Base-by-base conservation (phyloP, 2,888 invertebrate species). In the Boloria euphrosyne region DNA sequence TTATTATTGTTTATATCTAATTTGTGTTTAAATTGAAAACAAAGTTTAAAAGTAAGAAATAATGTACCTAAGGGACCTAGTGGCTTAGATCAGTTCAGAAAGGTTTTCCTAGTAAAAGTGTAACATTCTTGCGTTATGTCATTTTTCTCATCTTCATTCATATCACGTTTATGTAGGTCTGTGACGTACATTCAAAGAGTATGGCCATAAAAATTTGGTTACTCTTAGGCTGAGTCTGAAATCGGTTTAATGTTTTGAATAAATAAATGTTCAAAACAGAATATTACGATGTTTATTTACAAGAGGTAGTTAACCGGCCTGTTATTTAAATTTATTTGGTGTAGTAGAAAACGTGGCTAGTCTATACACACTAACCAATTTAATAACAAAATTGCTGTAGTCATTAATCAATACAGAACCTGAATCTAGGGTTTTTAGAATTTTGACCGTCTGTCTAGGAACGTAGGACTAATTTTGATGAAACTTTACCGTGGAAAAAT, bases 181-280 rank as follows among this genome's bases (percentile, higher is more conserved):
- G 49, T 66, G 60, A 60, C 50, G 60, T 57, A 62, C 63, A 64
- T 55, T 67, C 52, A 31, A 63, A 62, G 62, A 55, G 57, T 65
- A 65, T 31, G 46, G 64, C 58, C 55, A 61, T 61, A 59, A 66
- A 55, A 54, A 60, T 65, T 66, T 65, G 43, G 67, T 63, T 44
- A 63, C 64, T 54, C 58, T 62, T 67, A 70, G 64, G 57, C 58
- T 38, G 43, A 63, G 53, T 64, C 62, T 68, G 63, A 73, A 68
- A 69, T 69, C 61, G 63, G 63, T 65, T 69, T 66, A 70, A 72
- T 72, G 71, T 51, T 66, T 55, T 68, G 70, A 67, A 69, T 71
- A 67, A 65, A 18, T 68, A 71, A 69, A 43, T 43, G 55, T 38
- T 54, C 18, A 54, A 50, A 62, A 66, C 66, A 65, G 59, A 62